Evolutionary conservation across 2,888 invertebrate genomes (phyloP), one percentile per base, ranked within the genome.

Genomic region (Argyresthia albistria): DNA sequence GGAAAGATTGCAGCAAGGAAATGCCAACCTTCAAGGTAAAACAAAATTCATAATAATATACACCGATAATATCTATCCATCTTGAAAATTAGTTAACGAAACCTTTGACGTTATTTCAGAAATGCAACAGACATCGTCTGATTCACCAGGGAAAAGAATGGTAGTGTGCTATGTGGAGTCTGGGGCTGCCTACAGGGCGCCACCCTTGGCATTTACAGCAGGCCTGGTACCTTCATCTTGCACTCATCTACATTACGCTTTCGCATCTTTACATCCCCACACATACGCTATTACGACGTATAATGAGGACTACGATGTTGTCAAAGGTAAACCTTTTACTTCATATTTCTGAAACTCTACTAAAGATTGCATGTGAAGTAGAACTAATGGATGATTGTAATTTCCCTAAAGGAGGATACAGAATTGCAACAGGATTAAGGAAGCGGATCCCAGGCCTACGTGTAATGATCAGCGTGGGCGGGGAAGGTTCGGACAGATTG

Each of bases 181-280:
- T 0, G 89, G 89, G 80, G 90, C 93, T 3, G 89, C 89, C 3
- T 92, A 93, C 69, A 84, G 93, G 49, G 88, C 89, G 46, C 91
- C 92, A 36, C 93, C 93, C 0, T 83, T 92, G 53, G 88, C 90
- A 0, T 91, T 94, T 65, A 89, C 89, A 0, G 89, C 92, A 0
- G 88, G 89, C 16, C 88, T 92, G 51, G 74, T 93, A 46, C 92
- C 93, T 14, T 88, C 89, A 3, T 89, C 90, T 57, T 95, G 95
- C 74, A 93, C 93, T 2, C 94, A 95, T 66, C 77, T 94, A 1
- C 89, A 94, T 56, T 95, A 94, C 65, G 91, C 91, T 1, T 93
- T 91, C 59, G 93, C 93, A 7, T 89, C 90, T 1, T 76, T 95
- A 56, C 92, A 94, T 65, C 91, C 92, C 0, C 90, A 91, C 57